Evolutionary conservation across 1,140 invertebrate species (phyloP), one percentile per base, ranked within the genome.

Genomic region (Spodoptera frugiperda): DNA sequence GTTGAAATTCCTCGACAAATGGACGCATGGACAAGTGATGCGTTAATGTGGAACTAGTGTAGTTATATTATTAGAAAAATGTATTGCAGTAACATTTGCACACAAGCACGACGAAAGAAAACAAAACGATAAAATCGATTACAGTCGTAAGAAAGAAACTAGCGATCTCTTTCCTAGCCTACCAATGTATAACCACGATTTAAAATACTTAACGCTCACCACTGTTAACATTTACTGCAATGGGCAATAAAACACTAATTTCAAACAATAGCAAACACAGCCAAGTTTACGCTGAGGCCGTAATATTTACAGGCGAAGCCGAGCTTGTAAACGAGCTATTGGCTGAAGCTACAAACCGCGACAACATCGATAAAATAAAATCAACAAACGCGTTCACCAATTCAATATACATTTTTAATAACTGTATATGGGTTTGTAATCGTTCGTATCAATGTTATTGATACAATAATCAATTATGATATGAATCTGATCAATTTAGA

Each of bases 231-330:
- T 65, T 65, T 21, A 48, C 44, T 14, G 33, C 33, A 11, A 44
- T 63, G 9, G 39, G 57, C 12, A 39, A 61, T 61, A 39, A 61
- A 61, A 65, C 61, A 65, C 17, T 46, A 46, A 65, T 65, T 65
- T 48, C 46, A 65, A 65, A 48, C 61, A 65, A 65, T 14, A 21
- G 61, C 11, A 65, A 48, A 65, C 61, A 63, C 21, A 19, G 25
- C 30, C 14, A 15, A 39, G 59, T 63, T 46, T 46, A 12, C 4
- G 59, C 59, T 11, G 39, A 63, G 59, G n/a, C 15, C 12, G 59
- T 46, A 19, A 33, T 59, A 59, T 59, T 59, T 59, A 59, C 57
- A 15, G 57, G 57, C 25, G 21, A n/a, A 33, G 25, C 55, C 19
- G 2, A 15, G 39, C n/a, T 15, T 65, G 61, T 21, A 14, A 46